phyloP scores from a whole-genome alignment of 2,888 invertebrate genomes.

The Cerceris rybyensis region DNA sequence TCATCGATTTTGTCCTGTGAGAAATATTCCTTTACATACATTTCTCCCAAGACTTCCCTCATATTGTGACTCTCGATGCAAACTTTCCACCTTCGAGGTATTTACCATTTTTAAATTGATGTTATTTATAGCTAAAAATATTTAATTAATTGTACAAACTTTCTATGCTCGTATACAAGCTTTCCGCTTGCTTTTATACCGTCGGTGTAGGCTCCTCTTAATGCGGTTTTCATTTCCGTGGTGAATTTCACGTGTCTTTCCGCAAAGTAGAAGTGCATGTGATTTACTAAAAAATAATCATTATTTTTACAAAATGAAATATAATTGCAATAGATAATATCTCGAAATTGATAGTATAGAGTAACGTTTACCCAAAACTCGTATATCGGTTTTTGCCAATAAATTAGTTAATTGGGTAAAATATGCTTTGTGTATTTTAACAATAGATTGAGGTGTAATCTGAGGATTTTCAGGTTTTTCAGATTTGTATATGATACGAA shows the following conservation, averaged over 20 bases:
- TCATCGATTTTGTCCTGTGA: no score
- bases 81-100: no score
- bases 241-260: not conserved
- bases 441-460: not conserved
- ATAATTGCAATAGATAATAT: no score
- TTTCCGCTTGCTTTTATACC: not conserved
- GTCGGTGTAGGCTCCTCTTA: not conserved
- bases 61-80: no score
- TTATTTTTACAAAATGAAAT: no score
- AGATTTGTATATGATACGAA: not conserved
- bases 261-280: not conserved
- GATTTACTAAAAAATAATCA: not conserved
- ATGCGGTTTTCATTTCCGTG: not conserved
- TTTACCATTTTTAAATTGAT: not conserved
- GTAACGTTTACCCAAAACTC: no score
- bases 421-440: not conserved
- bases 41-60: no score
- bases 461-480: not conserved
- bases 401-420: not conserved
- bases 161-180: not conserved
- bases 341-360: no score
- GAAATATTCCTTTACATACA: no score
- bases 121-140: not conserved
- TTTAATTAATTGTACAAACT: not conserved
- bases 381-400: no score